Conservation (phyloP, 2,113 vertebrate species). For the Tringa solitaria region DNA sequence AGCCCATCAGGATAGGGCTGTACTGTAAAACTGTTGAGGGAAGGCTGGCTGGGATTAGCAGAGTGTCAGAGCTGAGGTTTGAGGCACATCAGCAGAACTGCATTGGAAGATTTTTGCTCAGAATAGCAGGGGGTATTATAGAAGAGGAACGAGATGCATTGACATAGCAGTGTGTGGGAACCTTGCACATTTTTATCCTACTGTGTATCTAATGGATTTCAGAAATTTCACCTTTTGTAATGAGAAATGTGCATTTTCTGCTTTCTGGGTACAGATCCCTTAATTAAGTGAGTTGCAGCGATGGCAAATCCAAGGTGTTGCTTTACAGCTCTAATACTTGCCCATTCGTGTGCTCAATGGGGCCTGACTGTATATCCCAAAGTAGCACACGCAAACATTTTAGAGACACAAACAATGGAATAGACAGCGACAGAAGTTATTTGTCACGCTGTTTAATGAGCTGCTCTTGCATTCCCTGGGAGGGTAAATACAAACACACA, state of each 20-base stretch:
- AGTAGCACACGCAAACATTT: slow-evolving; percentile 57
- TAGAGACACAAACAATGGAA: slow-evolving; percentile 35
- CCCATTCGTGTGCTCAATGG: slow-evolving; percentile 32
- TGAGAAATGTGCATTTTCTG: slow-evolving; percentile 43
- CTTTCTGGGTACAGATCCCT: slow-evolving; percentile 38
- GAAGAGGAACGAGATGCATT: slow-evolving; percentile 31
- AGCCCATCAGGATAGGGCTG: not conserved
- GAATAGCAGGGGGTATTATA: slow-evolving; percentile 35
- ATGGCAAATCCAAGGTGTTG: slow-evolving; percentile 51
- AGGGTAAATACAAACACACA: slow-evolving; percentile 19
- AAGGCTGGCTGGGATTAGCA: slow-evolving; percentile 32
- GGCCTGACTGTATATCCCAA: slow-evolving; percentile 35
- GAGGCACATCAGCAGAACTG: slow-evolving; percentile 59
- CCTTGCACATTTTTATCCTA: slow-evolving; percentile 50
- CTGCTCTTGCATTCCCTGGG: slow-evolving; percentile 33
- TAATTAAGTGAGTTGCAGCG: slow-evolving; percentile 62
- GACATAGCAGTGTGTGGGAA: slow-evolving; percentile 33
- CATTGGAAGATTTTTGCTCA: slow-evolving; percentile 17
- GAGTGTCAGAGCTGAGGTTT: not conserved
- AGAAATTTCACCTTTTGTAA: slow-evolving; percentile 49
- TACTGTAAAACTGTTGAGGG: not conserved
- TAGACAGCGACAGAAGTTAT: slow-evolving; percentile 20
- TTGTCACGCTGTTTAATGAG: slow-evolving; percentile 38
- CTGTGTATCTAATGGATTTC: slow-evolving; percentile 63
- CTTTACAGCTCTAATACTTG: slow-evolving; percentile 31